Conservation (phyloP, 2,888 invertebrate species). For the Luperina nickerlii region DNA sequence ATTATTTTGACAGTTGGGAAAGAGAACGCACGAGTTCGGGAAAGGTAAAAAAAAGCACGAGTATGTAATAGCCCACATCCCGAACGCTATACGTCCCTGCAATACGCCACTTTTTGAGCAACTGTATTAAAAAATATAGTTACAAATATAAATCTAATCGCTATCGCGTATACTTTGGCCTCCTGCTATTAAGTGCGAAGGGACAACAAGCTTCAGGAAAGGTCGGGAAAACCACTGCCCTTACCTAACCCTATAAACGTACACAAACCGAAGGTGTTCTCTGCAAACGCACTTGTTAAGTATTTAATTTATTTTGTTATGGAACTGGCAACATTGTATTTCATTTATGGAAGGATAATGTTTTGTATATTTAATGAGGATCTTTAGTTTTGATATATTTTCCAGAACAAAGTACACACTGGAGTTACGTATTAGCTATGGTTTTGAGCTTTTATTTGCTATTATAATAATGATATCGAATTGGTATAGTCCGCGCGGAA, state of each 20-base stretch:
- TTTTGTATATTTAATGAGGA: not conserved
- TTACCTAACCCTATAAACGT: conserved; percentile 56
- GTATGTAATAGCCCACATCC: too few species aligned
- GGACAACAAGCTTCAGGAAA: conserved; percentile 65
- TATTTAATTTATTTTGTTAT: conserved; percentile 56
- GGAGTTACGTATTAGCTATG: not conserved
- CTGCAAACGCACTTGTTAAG: conserved; percentile 43
- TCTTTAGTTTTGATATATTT: not conserved
- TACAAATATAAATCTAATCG: conserved; percentile 21
- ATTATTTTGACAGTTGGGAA: too few species aligned
- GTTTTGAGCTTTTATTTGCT: not conserved
- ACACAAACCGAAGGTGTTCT: conserved; percentile 58
- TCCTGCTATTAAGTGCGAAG: conserved; percentile 47
- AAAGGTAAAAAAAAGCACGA: too few species aligned
- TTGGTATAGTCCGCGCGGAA: too few species aligned
- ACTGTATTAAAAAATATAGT: too few species aligned
- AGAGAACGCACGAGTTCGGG: too few species aligned
- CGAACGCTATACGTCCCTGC: too few species aligned
- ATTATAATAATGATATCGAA: not conserved
- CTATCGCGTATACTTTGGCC: not conserved
- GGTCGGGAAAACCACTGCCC: conserved; percentile 62
- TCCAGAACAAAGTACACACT: not conserved
- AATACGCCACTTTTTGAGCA: too few species aligned
- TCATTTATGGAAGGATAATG: not conserved
- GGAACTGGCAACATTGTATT: conserved; percentile 9